These are phyloP conservation scores for Montipora sp. DNA, from an alignment of 64 coral and sea anemone genomes.

Conservation along the genomic window DNA sequence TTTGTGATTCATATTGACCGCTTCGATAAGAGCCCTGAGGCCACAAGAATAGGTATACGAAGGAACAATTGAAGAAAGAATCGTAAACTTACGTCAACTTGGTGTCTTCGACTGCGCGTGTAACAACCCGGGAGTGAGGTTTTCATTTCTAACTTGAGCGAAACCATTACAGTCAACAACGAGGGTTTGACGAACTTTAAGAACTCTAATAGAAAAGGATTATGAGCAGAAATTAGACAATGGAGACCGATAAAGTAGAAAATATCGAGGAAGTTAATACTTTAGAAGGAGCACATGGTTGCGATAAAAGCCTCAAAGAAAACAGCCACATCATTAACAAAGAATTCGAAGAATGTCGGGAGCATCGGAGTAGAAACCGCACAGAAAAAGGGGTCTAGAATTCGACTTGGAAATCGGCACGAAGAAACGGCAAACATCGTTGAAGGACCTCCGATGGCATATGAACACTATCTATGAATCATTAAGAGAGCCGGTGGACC, in stretches of 20 bases:
- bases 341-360: slow-evolving; percentile 15
- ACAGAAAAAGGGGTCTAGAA: slow-evolving; percentile 3
- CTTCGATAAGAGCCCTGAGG: too few relatives aligned
- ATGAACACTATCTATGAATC: neutral
- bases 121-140: too few relatives aligned
- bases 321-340: neutral
- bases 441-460: neutral
- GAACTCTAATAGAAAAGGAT: neutral
- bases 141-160: too few relatives aligned
- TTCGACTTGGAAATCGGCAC: slow-evolving; percentile 31
- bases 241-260: slow-evolving; percentile 6
- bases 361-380: neutral
- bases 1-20: too few relatives aligned
- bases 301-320: neutral
- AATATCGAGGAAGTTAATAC: neutral
- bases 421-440: neutral
- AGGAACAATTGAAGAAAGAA: too few relatives aligned
- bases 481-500: too few relatives aligned
- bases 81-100: too few relatives aligned
- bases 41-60: too few relatives aligned
- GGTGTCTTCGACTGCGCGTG: too few relatives aligned
- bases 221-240: slow-evolving; percentile 5
- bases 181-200: neutral
- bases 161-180: too few relatives aligned
- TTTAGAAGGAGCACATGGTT: neutral